Evolutionary conservation across 2,888 invertebrate genomes (phyloP), one percentile per base, ranked within the genome.

Genomic region (Fragum fragum): DNA sequence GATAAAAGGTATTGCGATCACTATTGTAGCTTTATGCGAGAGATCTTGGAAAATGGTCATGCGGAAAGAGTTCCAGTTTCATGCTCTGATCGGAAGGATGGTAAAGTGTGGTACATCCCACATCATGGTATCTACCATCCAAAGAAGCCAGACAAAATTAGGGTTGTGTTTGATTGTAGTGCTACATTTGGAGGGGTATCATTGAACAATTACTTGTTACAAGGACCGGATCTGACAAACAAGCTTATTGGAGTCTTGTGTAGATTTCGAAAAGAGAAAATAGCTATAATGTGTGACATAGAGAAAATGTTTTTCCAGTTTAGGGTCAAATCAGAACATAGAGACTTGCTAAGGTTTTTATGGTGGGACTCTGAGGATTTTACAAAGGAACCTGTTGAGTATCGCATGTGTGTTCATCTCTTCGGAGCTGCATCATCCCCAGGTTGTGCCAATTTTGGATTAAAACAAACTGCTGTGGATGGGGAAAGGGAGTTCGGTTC

Each of bases 241-340:
- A n/a, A n/a, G n/a, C n/a, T n/a, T n/a, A n/a, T n/a, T n/a, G n/a
- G n/a, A n/a, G n/a, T n/a, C n/a, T n/a, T 85, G 29, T 78, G 70
- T 21, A 52, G 83, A n/a, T 86, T 86, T 36, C 26, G 81, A 11
- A 42, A 42, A 16, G 78, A 81, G 29, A 42, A 42, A 16, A 16
- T 42, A 11, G 82, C 84, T 1, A 28, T 87, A 14, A 69, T 63
- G 26, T 84, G 86, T 32, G 84, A 85, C 57, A 77, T 86, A 7
- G 71, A 85, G 55, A 53, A 82, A 52, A 86, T 87, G 84, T 86
- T 82, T 39, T 66, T 82, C 29, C 84, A 84, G 36, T 82, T 82
- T 28, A 23, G 18, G 11, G 86, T 87, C 2, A 23, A 0, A 14
- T 5, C 23, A 23, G 53, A 68, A 39, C 69, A 83, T 39, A 42